These are phyloP conservation scores for Bovichtus variegatus DNA, from an alignment of 2,797 vertebrate species.

Conservation along the genomic window DNA sequence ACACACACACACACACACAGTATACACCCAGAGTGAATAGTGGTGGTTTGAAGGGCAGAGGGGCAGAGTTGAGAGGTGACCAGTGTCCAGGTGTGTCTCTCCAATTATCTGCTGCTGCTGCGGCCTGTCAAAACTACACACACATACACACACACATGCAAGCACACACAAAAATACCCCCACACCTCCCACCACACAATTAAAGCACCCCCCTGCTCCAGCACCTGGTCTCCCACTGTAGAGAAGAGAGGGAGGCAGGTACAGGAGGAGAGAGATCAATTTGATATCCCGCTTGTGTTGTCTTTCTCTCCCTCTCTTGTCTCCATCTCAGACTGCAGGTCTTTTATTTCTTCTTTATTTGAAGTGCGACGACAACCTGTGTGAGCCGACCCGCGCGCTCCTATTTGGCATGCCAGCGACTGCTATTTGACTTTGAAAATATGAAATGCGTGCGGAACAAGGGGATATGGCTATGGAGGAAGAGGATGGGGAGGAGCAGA, in stretches of 20 bases:
- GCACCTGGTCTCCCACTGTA: slow-evolving; percentile 73
- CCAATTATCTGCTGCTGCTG: slow-evolving; percentile 77
- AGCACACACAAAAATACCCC: slow-evolving; percentile 29
- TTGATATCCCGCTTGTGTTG: slow-evolving; percentile 62
- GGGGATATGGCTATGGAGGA: neutral
- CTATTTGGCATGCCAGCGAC: slow-evolving; percentile 39
- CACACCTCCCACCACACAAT: slow-evolving; percentile 61
- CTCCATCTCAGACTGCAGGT: slow-evolving; percentile 31
- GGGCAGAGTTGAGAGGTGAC: slow-evolving; percentile 77
- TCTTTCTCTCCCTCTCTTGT: slow-evolving; percentile 39
- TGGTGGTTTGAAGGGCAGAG: slow-evolving; percentile 72
- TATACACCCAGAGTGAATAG: slow-evolving; percentile 50
- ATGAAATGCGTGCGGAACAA: slow-evolving; percentile 44
- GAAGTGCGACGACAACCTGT: slow-evolving; percentile 49
- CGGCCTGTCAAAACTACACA: slow-evolving; percentile 50
- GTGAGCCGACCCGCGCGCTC: slow-evolving; percentile 2
- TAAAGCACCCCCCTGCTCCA: slow-evolving; percentile 63
- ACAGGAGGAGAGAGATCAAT: slow-evolving; percentile 51
- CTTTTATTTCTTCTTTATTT: slow-evolving; percentile 46
- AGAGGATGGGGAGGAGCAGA: slow-evolving; percentile 18
- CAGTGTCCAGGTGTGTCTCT: slow-evolving; percentile 77
- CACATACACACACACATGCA: slow-evolving; percentile 22
- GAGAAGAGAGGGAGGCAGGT: slow-evolving; percentile 31
- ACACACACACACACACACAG: slow-evolving; percentile 26
- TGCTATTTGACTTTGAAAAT: slow-evolving; percentile 73